Evolutionary conservation across 2,888 invertebrate genomes (phyloP), one percentile per base, ranked within the genome.

Genomic region (Macropis europaea): DNA sequence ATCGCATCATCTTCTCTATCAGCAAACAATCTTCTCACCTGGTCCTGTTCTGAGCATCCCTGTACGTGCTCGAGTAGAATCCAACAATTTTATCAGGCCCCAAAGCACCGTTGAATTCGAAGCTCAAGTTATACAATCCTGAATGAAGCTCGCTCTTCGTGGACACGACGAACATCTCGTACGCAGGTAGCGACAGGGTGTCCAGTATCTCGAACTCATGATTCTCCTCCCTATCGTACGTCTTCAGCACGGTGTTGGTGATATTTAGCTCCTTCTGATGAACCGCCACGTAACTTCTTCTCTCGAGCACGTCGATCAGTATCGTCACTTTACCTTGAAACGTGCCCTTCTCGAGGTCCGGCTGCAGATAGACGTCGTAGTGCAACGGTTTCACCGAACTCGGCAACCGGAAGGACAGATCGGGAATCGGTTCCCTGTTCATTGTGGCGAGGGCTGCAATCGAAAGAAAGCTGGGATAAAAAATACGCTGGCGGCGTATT

Each of bases 361-460:
- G 95, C 60, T 92, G 91, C 56, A 95, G 88, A 13, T 90, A 91
- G 3, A 95, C 86, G 59, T 94, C 92, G 83, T 95, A 95, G 64
- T 92, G 92, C 2, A 91, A 73, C 0, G 95, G 95, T 13, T 89
- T 88, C 0, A 94, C 91, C 48, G 92, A 91, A 6, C 90, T 88
- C 0, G 94, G 93, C 50, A 95, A 89, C 40, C 95, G 92, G 75
- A 90, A 92, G 13, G 87, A 83, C 42, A 91, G 67, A 38, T 90
- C 87, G 0, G 88, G 71, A 15, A 89, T 73, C 9, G 88, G 74
- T 64, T 89, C 89, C 15, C 63, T 70, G 30, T 38, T 63, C 84
- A 86, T 86, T 26, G 47, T 50, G 22, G 62, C 43, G 28, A 53
- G 66, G 5, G 54, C 53, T 53, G 75, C 17, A 36, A 78, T 52